Evolutionary conservation across 2,797 vertebrate genomes (phyloP).

Genomic region (Lepus townsendii): DNA sequence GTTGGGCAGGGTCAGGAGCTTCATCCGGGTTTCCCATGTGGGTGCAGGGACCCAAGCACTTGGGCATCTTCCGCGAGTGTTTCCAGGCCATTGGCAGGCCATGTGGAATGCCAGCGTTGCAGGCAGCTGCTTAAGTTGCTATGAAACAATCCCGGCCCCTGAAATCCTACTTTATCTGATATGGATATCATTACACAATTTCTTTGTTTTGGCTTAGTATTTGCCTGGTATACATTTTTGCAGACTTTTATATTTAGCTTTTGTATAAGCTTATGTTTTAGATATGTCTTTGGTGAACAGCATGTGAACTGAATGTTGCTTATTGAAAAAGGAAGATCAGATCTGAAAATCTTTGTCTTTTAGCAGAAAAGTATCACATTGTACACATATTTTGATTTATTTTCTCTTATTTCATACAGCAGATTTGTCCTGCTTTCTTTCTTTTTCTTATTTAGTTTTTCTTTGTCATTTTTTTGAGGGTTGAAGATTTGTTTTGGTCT

Average conservation of each 20-base stretch:
- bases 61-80: too few relatives aligned
- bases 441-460: neutral
- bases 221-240: neutral
- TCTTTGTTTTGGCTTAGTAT: slow-evolving; percentile 53
- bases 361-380: neutral
- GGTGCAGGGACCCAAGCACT: too few relatives aligned
- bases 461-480: neutral
- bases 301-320: slow-evolving; percentile 39
- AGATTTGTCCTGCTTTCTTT: neutral
- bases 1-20: too few relatives aligned
- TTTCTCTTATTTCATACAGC: slow-evolving; percentile 26
- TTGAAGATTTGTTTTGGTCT: neutral
- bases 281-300: neutral
- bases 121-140: too few relatives aligned
- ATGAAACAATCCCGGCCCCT: neutral
- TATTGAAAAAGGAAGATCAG: slow-evolving; percentile 37
- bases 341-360: slow-evolving; percentile 26
- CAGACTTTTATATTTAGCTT: neutral
- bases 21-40: too few relatives aligned
- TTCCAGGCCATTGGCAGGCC: too few relatives aligned
- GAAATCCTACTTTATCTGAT: neutral
- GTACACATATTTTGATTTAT: neutral
- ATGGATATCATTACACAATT: neutral
- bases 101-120: too few relatives aligned
- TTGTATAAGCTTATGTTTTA: slow-evolving; percentile 5